These are phyloP conservation scores for Erithacus rubecula DNA, from an alignment of 2,797 vertebrate genomes.

Conservation along the genomic window DNA sequence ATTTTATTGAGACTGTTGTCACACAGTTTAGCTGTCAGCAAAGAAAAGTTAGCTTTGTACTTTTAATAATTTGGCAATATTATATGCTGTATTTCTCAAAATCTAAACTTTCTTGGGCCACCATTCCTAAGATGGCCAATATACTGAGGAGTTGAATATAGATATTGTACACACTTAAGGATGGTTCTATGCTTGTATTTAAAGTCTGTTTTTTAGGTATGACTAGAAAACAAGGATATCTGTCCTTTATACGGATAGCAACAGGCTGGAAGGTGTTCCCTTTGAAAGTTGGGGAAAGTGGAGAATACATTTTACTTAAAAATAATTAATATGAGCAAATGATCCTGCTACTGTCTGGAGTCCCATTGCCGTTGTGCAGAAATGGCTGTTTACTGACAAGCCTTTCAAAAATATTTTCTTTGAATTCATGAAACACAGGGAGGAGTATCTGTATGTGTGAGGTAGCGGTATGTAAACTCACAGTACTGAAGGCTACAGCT, in stretches of 20 bases:
- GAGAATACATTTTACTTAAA: neutral
- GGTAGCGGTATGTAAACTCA: neutral
- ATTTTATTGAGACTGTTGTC: neutral
- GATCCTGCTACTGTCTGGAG: neutral
- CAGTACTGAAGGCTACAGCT: rapidly evolving
- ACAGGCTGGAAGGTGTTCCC: neutral
- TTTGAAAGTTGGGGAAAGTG: neutral
- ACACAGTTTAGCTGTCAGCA: neutral
- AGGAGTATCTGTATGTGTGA: neutral
- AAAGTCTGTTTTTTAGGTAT: neutral
- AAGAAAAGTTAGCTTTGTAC: neutral
- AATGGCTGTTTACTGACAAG: neutral
- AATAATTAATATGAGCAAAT: neutral
- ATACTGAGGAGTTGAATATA: neutral
- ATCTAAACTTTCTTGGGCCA: neutral
- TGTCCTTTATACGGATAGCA: neutral
- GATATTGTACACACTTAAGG: rapidly evolving
- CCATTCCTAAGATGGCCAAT: neutral
- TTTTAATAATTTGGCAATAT: neutral
- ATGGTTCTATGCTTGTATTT: neutral
- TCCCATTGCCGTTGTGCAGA: neutral
- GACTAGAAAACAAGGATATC: neutral
- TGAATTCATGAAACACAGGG: neutral
- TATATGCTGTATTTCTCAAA: neutral
- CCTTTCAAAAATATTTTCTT: neutral